Percentiles rank a stretch among this genome's conserved stretches.
These are phyloP conservation scores for Campoplex capitator DNA, from an alignment of 2,888 invertebrate genomes.

Conservation along the genomic window DNA sequence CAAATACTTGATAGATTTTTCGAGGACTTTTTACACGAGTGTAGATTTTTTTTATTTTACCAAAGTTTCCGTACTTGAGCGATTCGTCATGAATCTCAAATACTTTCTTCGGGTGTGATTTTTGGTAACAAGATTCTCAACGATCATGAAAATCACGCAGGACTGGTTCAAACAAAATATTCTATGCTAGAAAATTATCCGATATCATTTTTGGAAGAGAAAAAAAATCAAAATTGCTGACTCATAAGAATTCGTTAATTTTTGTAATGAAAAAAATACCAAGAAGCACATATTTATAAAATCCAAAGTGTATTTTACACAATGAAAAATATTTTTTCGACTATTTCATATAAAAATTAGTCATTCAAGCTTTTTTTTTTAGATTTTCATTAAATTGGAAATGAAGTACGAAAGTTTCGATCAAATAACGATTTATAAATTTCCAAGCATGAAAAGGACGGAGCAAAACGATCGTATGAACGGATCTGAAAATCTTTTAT, in stretches of 20 bases:
- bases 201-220: too few species aligned
- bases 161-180: neutral
- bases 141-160: neutral
- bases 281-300: too few species aligned
- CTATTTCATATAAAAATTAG: neutral
- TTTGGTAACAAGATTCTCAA: neutral
- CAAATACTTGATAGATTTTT: neutral
- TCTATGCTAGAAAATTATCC: too few species aligned
- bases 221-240: neutral
- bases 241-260: neutral
- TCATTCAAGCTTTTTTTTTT: neutral
- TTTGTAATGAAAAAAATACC: too few species aligned
- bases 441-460: neutral
- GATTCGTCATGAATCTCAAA: neutral
- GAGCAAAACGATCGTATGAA: neutral
- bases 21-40: neutral
- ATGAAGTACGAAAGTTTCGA: neutral
- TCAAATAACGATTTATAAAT: neutral
- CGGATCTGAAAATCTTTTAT: neutral
- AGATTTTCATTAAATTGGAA: neutral
- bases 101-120: neutral
- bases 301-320: neutral
- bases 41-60: neutral
- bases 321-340: neutral
- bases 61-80: neutral